Evolutionary conservation across 2,113 vertebrate genomes (phyloP), one percentile per base, ranked within the genome.

Genomic region (Cardinalis cardinalis): DNA sequence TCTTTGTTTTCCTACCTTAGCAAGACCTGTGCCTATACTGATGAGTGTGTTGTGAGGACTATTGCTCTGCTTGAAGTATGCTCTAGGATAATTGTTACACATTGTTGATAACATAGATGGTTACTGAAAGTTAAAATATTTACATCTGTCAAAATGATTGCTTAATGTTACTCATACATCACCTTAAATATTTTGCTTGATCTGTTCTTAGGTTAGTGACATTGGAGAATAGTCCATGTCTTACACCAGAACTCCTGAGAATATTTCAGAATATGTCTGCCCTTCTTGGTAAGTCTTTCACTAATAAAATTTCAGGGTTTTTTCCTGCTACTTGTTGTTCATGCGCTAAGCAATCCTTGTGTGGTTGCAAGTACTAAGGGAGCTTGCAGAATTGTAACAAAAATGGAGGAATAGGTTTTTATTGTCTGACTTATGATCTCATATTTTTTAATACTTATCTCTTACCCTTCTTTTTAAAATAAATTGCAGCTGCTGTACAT

Each of bases 201-300:
- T 84, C 60, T 92, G 1, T 75, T 92, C 32, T 26, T 97, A 99
- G 99, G 99, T 98, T 99, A 97, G 99, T 99, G 94, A 99, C 99
- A 6, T 95, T 99, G 97, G 99, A 99, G 95, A 99, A 99, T 92
- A 98, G 99, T 85, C 98, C 98, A 16, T 98, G 97, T 90, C 96
- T 99, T 93, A 99, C 98, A 65, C 98, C 98, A 8, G 99, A 99
- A 90, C 98, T 99, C 66, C 98, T 99, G 89, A 97, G 98, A 96
- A 98, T 99, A 95, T 99, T 99, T 98, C 99, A 99, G 94, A 99
- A 99, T 95, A 99, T 99, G 99, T 98, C 98, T 41, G 95, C 99
- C 46, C 97, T 99, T 95, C 97, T 99, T 70, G 99, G 99, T 99
- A 97, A 97, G 98, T 93, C 41, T 88, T 46, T 79, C 56, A 87